Base-by-base conservation (phyloP, 2,888 invertebrate species). In the Acholoe squamosa region DNA sequence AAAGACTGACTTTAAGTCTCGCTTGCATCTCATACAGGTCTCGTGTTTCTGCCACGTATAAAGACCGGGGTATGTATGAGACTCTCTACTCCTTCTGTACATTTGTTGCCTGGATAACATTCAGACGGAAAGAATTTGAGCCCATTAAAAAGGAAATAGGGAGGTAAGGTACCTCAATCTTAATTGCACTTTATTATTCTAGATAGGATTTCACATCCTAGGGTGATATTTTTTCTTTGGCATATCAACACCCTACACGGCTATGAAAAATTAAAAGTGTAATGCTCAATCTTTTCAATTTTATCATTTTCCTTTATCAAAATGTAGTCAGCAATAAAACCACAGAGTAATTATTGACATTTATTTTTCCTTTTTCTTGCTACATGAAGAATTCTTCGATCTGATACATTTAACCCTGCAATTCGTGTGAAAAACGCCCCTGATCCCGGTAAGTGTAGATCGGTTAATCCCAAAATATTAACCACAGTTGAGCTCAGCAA, bases 401-500 rank as follows among this genome's bases (percentile, higher is more conserved):
- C 96, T 33, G 94, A 95, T 91, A 95, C 95, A n/a, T 96, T 96
- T 91, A 96, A 95, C 91, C 95, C 95, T 76, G 95, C 95, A 10
- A 94, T 95, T 0, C 92, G 95, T 92, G 94, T 95, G 16, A 95
- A 95, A 92, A 94, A 94, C 93, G 94, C 94, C 31, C 94, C 76
- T 28, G 76, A 67, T 80, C 52, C 80, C 14, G 61, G 61, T 89
- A 43, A 34, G 54, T n/a, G 25, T 10, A 19, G 19, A 54, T 54
- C n/a, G n/a, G n/a, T n/a, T n/a, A n/a, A n/a, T n/a, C n/a, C n/a
- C n/a, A n/a, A n/a, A n/a, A n/a, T n/a, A n/a, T n/a, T n/a, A n/a
- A n/a, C n/a, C n/a, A n/a, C n/a, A n/a, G n/a, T n/a, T n/a, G n/a
- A n/a, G n/a, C n/a, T n/a, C n/a, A n/a, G n/a, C n/a, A n/a, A n/a